A percentile compares a stretch with the other conserved stretches of the same genome.
These are phyloP conservation scores for Lymantria monacha DNA, from an alignment of 2,888 invertebrate genomes.

Conservation along the genomic window DNA sequence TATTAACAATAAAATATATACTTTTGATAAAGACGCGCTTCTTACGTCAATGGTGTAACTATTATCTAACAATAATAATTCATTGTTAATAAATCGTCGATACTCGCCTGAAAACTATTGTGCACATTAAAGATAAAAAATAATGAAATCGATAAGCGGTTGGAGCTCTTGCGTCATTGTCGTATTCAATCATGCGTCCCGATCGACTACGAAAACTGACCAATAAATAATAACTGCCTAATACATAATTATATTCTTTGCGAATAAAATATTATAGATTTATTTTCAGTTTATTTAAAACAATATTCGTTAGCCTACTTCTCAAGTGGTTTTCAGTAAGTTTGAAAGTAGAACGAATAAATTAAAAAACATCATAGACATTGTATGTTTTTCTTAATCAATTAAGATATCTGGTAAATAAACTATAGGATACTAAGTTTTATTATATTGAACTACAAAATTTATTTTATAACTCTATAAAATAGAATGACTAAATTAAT, in stretches of 20 bases:
- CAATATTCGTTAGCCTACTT: background rate
- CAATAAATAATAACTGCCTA: conserved; percentile 31
- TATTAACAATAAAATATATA: no score
- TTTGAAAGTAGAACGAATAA: no score
- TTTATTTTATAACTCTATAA: no score
- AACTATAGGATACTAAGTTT: no score
- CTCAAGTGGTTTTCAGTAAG: no score
- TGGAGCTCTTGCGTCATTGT: conserved; percentile 63
- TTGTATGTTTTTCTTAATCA: no score
- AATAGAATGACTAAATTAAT: no score
- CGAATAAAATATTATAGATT: conserved; percentile 14
- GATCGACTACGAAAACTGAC: conserved; percentile 25
- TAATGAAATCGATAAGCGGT: conserved; percentile 72
- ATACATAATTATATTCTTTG: conserved; percentile 14
- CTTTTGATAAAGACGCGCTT: background rate
- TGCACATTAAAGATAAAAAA: conserved; percentile 50
- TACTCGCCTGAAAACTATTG: conserved; percentile 31
- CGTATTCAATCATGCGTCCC: conserved; percentile 63
- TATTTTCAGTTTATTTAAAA: background rate
- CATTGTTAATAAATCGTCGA: conserved; percentile 30
- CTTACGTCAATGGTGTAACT: conserved; percentile 13
- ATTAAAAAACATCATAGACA: no score
- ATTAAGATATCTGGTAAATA: no score
- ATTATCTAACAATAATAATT: conserved; percentile 29
- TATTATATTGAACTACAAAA: no score